Evolutionary conservation across 1,140 invertebrate species (phyloP), one percentile per base, ranked within the genome.

Genomic region (Bactericera cockerelli): DNA sequence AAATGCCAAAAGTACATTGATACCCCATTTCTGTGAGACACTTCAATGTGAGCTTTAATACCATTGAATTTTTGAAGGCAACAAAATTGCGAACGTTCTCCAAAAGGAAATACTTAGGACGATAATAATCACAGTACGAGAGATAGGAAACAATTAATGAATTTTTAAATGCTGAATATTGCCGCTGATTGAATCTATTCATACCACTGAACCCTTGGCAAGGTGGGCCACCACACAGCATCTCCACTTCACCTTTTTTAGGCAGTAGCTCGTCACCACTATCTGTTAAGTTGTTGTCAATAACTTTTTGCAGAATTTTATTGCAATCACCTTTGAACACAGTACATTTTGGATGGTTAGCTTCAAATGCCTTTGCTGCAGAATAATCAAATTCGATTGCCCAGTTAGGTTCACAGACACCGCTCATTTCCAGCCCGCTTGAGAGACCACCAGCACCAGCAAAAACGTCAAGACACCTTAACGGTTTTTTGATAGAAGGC

Each of bases 181-280:
- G 83, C n/a, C 87, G 71, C 0, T 80, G 83, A 71, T 88, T 92
- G 68, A 93, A 93, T 19, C 88, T 74, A 72, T 93, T 93, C 87
- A 93, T 90, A 24, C 85, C 86, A 62, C 84, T 89, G 70, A 92
- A 93, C 0, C 89, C 89, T 73, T 93, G 90, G 69, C 89, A 93
- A 1, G 89, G 89, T n/a, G 89, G 89, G 3, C 89, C 89, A 33
- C 89, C 90, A 68, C 87, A 88, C 2, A 93, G 68, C 36, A 93
- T 68, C 64, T 93, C 87, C 1, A 93, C 87, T 60, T 91, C 86
- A 4, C 87, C 86, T 67, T 81, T 84, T 66, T 78, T 70, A 1
- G 90, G 89, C 33, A 92, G 71, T 11, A 70, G 73, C 67, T 86
- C 79, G 2, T 81, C 81, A 42, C 74, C 74, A 1, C 68, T 64